Evolutionary conservation across 2,113 vertebrate genomes (phyloP).

Genomic region (Illadopsis cleaveri): DNA sequence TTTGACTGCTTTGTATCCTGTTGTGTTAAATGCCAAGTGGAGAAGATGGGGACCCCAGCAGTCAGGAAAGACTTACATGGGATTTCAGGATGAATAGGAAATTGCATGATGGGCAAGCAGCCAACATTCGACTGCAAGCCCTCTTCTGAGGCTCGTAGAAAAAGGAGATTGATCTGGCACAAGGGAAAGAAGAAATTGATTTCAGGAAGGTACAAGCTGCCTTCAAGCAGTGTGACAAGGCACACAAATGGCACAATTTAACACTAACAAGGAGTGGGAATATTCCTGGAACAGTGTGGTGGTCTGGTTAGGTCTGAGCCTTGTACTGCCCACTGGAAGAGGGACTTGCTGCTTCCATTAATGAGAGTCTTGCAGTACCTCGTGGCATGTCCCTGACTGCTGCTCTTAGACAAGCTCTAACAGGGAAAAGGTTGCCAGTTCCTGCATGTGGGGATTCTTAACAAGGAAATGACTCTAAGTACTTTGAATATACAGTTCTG

Average conservation of each 20-base stretch:
- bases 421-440: not conserved
- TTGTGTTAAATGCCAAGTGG: not conserved
- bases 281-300: not conserved
- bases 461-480: not conserved
- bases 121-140: not conserved
- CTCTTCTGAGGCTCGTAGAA: not conserved
- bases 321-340: not conserved
- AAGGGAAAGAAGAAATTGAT: not conserved
- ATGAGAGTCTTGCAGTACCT: not conserved
- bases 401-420: not conserved
- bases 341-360: not conserved
- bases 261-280: not conserved
- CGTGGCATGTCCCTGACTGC: not conserved
- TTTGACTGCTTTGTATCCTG: not conserved
- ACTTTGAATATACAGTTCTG: not conserved
- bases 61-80: not conserved
- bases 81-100: constrained; percentile 13
- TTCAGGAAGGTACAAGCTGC: not conserved
- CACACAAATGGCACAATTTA: not conserved
- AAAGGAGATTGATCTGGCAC: constrained; percentile 12
- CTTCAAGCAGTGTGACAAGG: not conserved
- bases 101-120: constrained; percentile 19
- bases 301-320: not conserved
- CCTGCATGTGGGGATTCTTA: not conserved
- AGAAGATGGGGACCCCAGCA: not conserved